These are phyloP conservation scores for Cephus nigrinus DNA, from an alignment of 2,888 invertebrate species.

Conservation along the genomic window DNA sequence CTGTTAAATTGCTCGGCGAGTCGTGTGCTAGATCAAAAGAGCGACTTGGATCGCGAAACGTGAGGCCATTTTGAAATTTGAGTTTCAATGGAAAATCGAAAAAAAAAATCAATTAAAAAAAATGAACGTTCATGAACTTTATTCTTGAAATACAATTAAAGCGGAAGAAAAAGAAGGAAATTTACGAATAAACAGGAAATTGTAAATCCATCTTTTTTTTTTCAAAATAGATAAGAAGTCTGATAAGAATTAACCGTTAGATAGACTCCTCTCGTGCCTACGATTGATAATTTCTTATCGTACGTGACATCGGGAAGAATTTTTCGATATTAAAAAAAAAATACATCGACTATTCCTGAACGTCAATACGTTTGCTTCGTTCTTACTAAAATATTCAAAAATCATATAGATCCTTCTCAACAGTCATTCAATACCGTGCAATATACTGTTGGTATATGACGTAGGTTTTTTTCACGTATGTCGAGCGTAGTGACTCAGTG, in stretches of 20 bases:
- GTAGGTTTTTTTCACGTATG: neutral
- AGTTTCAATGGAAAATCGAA: neutral
- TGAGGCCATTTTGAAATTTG: neutral
- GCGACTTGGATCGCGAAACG: neutral
- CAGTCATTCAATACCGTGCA: neutral
- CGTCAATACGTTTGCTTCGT: neutral
- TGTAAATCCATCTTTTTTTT: neutral
- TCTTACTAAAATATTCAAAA: neutral
- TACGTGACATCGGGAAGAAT: neutral
- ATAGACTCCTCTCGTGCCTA: neutral
- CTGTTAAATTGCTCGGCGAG: constrained; percentile 6
- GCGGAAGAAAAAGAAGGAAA: neutral
- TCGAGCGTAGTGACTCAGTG: neutral
- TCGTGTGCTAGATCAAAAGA: constrained; percentile 8
- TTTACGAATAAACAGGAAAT: neutral
- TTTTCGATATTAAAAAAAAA: neutral
- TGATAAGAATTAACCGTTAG: neutral
- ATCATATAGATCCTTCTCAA: neutral
- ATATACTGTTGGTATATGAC: neutral
- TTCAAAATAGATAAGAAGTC: neutral
- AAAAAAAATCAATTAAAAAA: too few relatives aligned
- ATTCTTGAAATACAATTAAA: neutral
- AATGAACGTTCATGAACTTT: neutral
- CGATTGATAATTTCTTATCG: neutral
- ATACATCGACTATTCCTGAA: neutral